Evolutionary conservation across 2,797 vertebrate genomes (phyloP).

Genomic region (Champsocephalus gunnari): DNA sequence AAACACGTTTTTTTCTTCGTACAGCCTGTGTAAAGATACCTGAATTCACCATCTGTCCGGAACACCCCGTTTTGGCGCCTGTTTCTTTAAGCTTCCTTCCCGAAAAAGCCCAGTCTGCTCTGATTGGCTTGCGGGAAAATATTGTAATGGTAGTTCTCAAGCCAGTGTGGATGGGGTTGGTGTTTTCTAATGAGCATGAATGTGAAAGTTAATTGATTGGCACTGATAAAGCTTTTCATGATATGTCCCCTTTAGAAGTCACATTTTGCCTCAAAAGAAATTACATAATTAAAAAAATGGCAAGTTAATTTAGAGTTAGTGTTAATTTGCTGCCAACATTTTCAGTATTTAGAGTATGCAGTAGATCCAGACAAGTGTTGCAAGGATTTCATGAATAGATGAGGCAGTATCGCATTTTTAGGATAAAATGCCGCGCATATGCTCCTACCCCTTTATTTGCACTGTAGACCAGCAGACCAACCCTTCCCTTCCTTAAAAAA

Average conservation of each 20-base stretch:
- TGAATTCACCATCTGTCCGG: too few species aligned
- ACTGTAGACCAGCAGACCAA: constrained; percentile 62
- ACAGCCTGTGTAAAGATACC: too few species aligned
- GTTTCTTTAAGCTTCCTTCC: too few species aligned
- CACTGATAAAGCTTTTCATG: too few species aligned
- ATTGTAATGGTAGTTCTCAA: too few species aligned
- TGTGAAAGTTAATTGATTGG: too few species aligned
- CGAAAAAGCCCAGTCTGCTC: too few species aligned
- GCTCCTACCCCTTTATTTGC: constrained; percentile 44
- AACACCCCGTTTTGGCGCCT: too few species aligned
- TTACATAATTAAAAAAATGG: constrained; percentile 11
- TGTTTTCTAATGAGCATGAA: too few species aligned
- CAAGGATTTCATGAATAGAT: background rate
- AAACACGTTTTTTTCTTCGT: too few species aligned
- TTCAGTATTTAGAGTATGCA: constrained; percentile 29
- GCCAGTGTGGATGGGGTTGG: too few species aligned
- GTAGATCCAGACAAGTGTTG: constrained; percentile 26
- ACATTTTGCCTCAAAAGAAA: constrained; percentile 40
- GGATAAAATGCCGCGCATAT: background rate
- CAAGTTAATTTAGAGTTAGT: constrained; percentile 22
- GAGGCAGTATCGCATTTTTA: constrained; percentile 14
- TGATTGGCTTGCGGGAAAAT: too few species aligned
- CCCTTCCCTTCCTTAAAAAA: constrained; percentile 42
- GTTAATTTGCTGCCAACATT: constrained; percentile 14
- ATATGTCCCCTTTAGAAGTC: background rate